A percentile compares a stretch with the other conserved stretches of the same genome.
Evolutionary conservation across 2,797 vertebrate genomes (phyloP).

Genomic region (Malacoctenus gilli): DNA sequence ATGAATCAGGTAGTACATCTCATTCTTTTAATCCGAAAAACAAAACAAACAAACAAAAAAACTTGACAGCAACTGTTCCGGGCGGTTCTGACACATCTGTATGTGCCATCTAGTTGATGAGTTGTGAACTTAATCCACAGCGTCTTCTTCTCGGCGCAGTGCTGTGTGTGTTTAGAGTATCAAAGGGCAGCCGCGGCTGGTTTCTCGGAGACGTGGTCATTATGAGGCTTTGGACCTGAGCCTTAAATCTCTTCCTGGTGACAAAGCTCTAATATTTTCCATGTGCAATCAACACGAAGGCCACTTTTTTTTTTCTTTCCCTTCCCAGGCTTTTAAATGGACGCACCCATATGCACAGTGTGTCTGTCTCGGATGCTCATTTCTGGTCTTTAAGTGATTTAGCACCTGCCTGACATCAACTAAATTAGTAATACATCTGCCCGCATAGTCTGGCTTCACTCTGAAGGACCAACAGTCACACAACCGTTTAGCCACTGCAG

Average conservation of each 20-base stretch:
- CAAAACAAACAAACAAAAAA: not conserved
- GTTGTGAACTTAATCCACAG: constrained; percentile 18
- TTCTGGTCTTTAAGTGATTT: constrained; percentile 60
- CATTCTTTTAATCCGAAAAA: constrained; percentile 9
- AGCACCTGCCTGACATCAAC: constrained; percentile 69
- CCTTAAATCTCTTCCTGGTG: constrained; percentile 78
- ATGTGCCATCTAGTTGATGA: constrained; percentile 2
- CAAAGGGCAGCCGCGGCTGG: constrained; percentile 59
- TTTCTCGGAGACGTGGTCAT: constrained; percentile 75
- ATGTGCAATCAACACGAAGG: constrained; percentile 60
- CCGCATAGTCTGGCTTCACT: constrained; percentile 33
- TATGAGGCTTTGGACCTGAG: constrained; percentile 80
- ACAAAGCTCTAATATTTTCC: constrained; percentile 82
- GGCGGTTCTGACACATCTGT: constrained; percentile 5
- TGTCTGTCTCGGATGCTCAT: constrained; percentile 40
- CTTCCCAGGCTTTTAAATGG: constrained; percentile 46
- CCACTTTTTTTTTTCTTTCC: constrained; percentile 58
- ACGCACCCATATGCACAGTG: constrained; percentile 41
- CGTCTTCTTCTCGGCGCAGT: constrained; percentile 34
- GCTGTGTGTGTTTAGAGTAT: constrained; percentile 46
- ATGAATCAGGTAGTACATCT: constrained; percentile 61
- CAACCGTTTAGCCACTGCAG: constrained; percentile 12
- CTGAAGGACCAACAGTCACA: constrained; percentile 28
- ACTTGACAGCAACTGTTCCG: constrained; percentile 16
- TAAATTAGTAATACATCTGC: constrained; percentile 60